A percentile compares a stretch with the other conserved stretches of the same genome.
phyloP scores from a whole-genome alignment of 2,888 invertebrate species.

The Papilio gigon region DNA sequence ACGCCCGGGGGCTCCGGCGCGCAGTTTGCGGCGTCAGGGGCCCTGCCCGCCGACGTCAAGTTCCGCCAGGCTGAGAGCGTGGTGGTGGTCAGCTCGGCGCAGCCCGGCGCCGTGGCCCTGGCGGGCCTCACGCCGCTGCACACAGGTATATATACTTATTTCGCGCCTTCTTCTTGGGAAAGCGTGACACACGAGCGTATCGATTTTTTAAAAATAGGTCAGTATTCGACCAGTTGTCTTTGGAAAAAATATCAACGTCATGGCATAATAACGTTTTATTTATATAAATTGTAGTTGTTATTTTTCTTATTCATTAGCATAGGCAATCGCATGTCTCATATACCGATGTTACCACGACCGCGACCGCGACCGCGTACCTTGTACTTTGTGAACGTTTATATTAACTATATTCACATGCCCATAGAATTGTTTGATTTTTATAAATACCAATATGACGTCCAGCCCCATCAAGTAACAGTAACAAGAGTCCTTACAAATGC shows the following conservation, averaged over 20 bases:
- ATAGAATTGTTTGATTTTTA: too few species aligned
- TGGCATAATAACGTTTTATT: neutral
- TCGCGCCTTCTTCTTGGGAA: neutral
- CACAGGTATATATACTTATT: slow-evolving; percentile 57
- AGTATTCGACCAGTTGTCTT: neutral
- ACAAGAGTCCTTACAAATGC: too few species aligned
- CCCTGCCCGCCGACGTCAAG: slow-evolving; percentile 79
- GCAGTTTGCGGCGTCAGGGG: slow-evolving; percentile 67
- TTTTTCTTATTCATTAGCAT: too few species aligned
- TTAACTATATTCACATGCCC: too few species aligned
- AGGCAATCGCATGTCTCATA: too few species aligned
- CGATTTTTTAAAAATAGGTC: slow-evolving; percentile 1
- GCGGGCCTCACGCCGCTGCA: slow-evolving; percentile 73
- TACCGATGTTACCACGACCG: too few species aligned
- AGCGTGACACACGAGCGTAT: neutral
- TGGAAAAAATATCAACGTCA: neutral
- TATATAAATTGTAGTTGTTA: too few species aligned
- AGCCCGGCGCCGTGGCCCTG: slow-evolving; percentile 75
- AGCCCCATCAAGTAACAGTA: too few species aligned
- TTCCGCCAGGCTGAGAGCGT: slow-evolving; percentile 82
- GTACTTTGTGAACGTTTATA: too few species aligned
- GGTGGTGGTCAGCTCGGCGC: slow-evolving; percentile 76
- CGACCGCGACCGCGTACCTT: too few species aligned
- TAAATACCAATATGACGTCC: neutral
- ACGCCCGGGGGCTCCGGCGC: slow-evolving; percentile 58